phyloP scores from a whole-genome alignment of 2,113 vertebrate species.

The Bubo scandiacus region DNA sequence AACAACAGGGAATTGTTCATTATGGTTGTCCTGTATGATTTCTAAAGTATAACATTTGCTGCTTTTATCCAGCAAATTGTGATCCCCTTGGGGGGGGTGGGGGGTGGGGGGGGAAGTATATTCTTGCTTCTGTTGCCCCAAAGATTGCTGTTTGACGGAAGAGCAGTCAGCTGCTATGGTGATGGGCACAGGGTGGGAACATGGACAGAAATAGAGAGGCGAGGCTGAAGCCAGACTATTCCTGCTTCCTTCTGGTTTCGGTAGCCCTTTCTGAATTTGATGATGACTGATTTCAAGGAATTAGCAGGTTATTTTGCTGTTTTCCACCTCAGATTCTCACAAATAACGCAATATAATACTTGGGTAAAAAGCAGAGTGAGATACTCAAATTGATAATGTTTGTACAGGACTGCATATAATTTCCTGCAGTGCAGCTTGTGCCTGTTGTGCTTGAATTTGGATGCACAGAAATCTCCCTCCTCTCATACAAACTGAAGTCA shows the following conservation, averaged over 20 bases:
- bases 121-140: neutral
- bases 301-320: neutral
- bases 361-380: neutral
- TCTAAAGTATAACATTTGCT: neutral
- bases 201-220: neutral
- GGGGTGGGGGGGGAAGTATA: too few species aligned
- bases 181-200: conserved; percentile 7
- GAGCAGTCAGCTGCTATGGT: conserved; percentile 30
- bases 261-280: neutral
- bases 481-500: neutral
- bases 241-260: neutral
- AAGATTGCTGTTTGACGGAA: neutral
- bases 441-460: neutral
- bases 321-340: neutral
- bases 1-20: neutral
- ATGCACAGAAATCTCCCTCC: conserved; percentile 9
- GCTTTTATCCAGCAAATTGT: neutral
- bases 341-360: neutral
- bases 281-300: neutral
- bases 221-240: neutral
- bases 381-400: neutral
- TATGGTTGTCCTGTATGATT: neutral
- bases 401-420: neutral
- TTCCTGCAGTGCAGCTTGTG: neutral
- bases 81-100: neutral